Evolutionary conservation across 2,797 vertebrate species (phyloP).

Genomic region (Petrocephalus schoutedeni): DNA sequence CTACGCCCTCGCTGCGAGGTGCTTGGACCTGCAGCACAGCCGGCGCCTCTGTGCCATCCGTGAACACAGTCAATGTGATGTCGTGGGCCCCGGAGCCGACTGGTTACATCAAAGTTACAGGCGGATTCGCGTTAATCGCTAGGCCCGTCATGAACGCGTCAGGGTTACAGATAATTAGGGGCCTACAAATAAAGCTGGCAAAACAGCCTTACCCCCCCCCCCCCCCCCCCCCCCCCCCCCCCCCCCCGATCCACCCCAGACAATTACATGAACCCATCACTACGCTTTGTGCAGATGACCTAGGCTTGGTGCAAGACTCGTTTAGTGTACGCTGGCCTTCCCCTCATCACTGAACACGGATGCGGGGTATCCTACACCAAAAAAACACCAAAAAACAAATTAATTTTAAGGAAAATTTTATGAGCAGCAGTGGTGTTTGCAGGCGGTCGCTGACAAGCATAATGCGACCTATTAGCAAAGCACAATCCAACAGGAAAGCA

Average conservation of each 20-base stretch:
- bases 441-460: not conserved
- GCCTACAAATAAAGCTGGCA: slow-evolving; percentile 92
- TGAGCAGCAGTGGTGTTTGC: not conserved
- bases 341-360: not conserved
- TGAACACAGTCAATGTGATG: slow-evolving; percentile 88
- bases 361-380: not conserved
- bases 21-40: slow-evolving; percentile 99
- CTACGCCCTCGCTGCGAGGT: slow-evolving; percentile 93
- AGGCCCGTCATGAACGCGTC: slow-evolving; percentile 98
- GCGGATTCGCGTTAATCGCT: slow-evolving; percentile 99
- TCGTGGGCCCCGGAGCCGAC: slow-evolving; percentile 69
- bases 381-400: no score
- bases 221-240: slow-evolving; percentile 58
- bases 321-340: not conserved
- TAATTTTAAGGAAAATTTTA: not conserved
- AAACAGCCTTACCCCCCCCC: slow-evolving; percentile 78
- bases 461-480: not conserved
- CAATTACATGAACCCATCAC: slow-evolving; percentile 89
- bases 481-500: not conserved
- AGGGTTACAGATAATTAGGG: slow-evolving; percentile 99
- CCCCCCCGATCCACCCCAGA: slow-evolving; percentile 51
- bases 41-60: slow-evolving; percentile 91
- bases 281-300: slow-evolving; percentile 49
- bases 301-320: not conserved
- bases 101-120: slow-evolving; percentile 83